Evolutionary conservation across 2,888 invertebrate species (phyloP), one percentile per base, ranked within the genome.

Genomic region (Archips xylosteana): DNA sequence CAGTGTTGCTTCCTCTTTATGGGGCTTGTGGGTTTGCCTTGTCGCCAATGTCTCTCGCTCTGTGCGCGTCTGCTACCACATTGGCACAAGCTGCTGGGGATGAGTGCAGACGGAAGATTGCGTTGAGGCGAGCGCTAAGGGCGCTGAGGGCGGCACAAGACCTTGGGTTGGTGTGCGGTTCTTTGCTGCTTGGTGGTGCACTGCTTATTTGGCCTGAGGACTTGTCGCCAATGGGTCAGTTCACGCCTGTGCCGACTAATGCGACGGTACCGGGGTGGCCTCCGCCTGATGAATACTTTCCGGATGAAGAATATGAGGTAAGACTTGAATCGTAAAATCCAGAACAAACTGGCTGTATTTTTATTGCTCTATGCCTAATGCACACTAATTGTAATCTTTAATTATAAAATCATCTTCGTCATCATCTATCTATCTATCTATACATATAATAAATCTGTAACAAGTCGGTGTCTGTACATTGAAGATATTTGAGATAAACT

Each of bases 41-140:
- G 78, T 95, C 95, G 2, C 96, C 95, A 71, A 90, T 96, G 82
- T 95, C 95, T 0, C 85, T 96, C 42, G 94, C 96, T 0, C 80
- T 96, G 54, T 94, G 95, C 1, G 95, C 95, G 1, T 95, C 95
- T 2, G 93, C 96, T 3, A 95, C 95, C n/a, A 92, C 95, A 0
- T 83, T 95, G 32, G 93, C 96, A 0, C 96, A 96, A 81, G 92
- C 95, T 0, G 92, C 92, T 0, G 92, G 93, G 71, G 94, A 94
- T 81, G 94, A 94, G 73, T 78, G 81, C 8, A 87, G 92, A 69
- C 82, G 92, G 68, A 85, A 93, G 81, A 80, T 90, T 75, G 84
- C 93, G 76, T 70, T 95, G 78, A 75, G 94, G 79, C 79, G 95
- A 82, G 86, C 91, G 1, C 72, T 94, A 54, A 82, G 95, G 42